Percentiles rank a stretch among this genome's conserved stretches.
Conservation (phyloP, 1,140 invertebrate genomes). For the Batillaria attramentaria region DNA sequence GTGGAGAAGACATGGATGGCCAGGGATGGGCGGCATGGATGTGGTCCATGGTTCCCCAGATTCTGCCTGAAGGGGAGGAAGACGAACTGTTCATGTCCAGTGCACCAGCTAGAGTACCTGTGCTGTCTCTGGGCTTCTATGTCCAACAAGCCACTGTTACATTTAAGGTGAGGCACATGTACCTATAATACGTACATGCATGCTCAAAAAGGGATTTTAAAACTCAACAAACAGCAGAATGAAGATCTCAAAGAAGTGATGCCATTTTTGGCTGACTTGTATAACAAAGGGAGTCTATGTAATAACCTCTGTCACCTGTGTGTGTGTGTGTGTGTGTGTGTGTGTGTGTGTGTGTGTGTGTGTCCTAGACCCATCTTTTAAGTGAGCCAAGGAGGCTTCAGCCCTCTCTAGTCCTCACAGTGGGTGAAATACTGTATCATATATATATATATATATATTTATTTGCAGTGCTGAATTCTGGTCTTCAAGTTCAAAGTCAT, state of each 20-base stretch:
- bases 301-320: not conserved
- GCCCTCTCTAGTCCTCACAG: no score
- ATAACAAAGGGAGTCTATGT: no score
- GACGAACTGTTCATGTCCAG: no score
- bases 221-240: no score
- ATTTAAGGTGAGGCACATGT: conserved; percentile 82
- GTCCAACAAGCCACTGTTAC: conserved; percentile 78
- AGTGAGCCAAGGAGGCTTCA: no score
- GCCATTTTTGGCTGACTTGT: not conserved
- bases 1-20: conserved; percentile 32
- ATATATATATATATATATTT: not conserved
- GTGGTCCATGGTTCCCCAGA: conserved; percentile 73
- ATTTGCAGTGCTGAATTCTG: no score
- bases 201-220: no score
- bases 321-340: conserved; percentile 15
- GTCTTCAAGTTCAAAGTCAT: no score
- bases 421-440: not conserved
- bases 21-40: conserved; percentile 72
- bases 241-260: no score
- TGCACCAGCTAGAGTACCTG: no score
- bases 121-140: conserved; percentile 79
- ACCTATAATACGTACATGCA: no score
- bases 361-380: not conserved
- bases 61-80: conserved; percentile 61
- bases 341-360: not conserved